phyloP scores from a whole-genome alignment of 2,113 vertebrate genomes.

The Megaceryle maxima region DNA sequence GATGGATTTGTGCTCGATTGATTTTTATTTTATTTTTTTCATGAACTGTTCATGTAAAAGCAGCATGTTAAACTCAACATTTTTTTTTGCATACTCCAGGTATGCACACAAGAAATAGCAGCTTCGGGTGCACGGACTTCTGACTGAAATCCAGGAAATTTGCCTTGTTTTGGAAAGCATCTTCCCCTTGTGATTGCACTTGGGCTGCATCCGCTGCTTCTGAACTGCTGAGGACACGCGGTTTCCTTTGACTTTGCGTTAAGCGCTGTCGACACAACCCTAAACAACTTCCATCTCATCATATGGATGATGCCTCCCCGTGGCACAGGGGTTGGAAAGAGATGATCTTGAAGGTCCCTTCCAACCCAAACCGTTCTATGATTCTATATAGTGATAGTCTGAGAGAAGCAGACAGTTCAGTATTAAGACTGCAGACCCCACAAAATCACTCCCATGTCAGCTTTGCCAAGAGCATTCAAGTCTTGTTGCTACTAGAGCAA shows the following conservation, averaged over 20 bases:
- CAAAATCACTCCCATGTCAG: accelerated
- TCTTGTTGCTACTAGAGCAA: background rate
- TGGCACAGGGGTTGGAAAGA: too few relatives aligned
- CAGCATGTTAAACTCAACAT: background rate
- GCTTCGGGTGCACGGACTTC: accelerated
- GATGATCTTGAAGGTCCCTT: too few relatives aligned
- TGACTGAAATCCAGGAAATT: background rate
- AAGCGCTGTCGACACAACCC: accelerated
- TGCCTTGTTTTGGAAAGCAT: background rate
- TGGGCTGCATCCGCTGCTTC: background rate
- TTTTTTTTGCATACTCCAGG: background rate
- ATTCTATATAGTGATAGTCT: too few relatives aligned
- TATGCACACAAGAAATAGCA: accelerated
- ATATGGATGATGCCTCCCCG: too few relatives aligned
- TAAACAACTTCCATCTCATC: accelerated
- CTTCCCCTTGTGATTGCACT: background rate
- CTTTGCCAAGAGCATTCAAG: accelerated
- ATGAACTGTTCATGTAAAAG: background rate
- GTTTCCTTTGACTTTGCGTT: background rate
- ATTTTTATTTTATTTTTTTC: background rate
- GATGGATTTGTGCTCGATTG: accelerated
- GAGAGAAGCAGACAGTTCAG: background rate
- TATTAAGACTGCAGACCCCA: background rate
- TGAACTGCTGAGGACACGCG: accelerated
- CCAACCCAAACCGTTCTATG: too few relatives aligned